These are phyloP conservation scores for Zaprionus tsacasi DNA, from an alignment of 1,140 invertebrate species.

Conservation along the genomic window DNA sequence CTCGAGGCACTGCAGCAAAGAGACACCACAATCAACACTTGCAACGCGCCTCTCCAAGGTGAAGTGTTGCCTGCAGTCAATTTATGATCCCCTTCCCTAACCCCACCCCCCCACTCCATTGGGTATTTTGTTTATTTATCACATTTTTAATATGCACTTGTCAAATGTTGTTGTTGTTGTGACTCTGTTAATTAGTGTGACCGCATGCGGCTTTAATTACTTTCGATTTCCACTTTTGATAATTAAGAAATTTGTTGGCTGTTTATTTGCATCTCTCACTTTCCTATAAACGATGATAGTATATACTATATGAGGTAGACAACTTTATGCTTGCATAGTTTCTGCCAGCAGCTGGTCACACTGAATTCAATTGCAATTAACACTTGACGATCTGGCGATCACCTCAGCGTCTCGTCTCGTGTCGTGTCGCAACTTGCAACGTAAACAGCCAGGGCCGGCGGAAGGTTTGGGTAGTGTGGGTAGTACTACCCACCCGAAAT, in stretches of 20 bases:
- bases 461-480: too few species aligned
- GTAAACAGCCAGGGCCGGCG: too few species aligned
- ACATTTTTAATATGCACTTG: conserved; percentile 60
- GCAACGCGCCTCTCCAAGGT: conserved; percentile 53
- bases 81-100: conserved; percentile 27
- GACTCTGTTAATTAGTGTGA: conserved; percentile 51
- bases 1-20: not conserved
- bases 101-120: conserved; percentile 2
- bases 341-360: conserved; percentile 41
- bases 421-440: conserved; percentile 4
- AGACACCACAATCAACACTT: conserved; percentile 26
- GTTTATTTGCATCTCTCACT: conserved; percentile 3
- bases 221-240: conserved; percentile 14
- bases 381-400: conserved; percentile 13
- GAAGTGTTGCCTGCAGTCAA: conserved; percentile 52
- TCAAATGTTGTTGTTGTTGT: conserved; percentile 28
- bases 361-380: conserved; percentile 55
- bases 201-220: conserved; percentile 19
- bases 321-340: not conserved
- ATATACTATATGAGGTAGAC: not conserved
- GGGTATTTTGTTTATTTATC: conserved; percentile 61
- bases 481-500: too few species aligned
- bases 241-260: conserved; percentile 26
- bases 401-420: not conserved
- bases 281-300: not conserved